These are phyloP conservation scores for Drosophila truncata DNA, from an alignment of 1,140 invertebrate genomes.

Conservation along the genomic window DNA sequence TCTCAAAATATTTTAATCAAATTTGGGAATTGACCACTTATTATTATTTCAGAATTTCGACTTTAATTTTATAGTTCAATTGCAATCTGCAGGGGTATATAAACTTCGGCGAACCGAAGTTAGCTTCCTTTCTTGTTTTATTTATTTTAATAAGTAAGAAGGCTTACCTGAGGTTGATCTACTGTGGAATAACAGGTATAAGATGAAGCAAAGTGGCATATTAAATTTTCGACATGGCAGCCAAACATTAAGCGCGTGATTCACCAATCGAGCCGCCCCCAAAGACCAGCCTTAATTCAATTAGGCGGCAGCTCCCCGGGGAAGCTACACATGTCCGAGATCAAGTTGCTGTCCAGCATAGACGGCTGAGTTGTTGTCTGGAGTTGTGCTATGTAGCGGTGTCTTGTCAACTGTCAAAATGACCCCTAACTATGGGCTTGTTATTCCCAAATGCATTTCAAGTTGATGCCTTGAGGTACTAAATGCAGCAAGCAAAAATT, in stretches of 20 bases:
- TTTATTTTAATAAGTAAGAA: neutral
- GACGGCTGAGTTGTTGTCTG: neutral
- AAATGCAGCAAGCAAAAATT: neutral
- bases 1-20: no score
- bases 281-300: constrained; percentile 26
- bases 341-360: constrained; percentile 16
- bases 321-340: constrained; percentile 14
- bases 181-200: neutral
- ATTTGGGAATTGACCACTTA: no score
- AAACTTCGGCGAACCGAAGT: no score
- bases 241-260: neutral
- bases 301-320: constrained; percentile 29
- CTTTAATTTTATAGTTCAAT: no score
- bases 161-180: neutral
- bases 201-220: neutral
- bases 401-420: constrained; percentile 69
- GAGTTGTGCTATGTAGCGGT: constrained; percentile 29
- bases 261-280: constrained; percentile 3
- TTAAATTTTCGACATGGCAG: neutral
- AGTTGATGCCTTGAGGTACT: constrained; percentile 30
- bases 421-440: constrained; percentile 24
- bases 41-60: no score
- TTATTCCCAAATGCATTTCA: constrained; percentile 54
- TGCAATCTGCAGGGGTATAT: no score
- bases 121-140: no score